A percentile compares a stretch with the other conserved stretches of the same genome.
These are phyloP conservation scores for Cepaea hortensis DNA, from an alignment of 2,888 invertebrate species.

Conservation along the genomic window DNA sequence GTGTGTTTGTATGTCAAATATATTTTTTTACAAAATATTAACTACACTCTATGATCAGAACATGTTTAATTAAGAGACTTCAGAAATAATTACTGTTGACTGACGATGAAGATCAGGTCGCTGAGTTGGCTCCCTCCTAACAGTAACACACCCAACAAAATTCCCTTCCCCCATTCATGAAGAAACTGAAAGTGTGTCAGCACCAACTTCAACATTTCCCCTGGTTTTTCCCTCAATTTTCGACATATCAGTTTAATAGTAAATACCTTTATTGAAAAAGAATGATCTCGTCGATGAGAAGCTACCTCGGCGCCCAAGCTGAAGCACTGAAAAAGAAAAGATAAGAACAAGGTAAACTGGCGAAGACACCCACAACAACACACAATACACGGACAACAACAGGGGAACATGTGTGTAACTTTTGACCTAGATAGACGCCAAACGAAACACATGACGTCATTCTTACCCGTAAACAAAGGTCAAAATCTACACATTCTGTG, in stretches of 20 bases:
- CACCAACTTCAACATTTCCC: not conserved
- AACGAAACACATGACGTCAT: conserved; percentile 64
- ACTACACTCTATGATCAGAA: no score
- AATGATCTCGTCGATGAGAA: conserved; percentile 90
- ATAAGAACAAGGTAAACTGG: not conserved
- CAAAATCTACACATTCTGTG: conserved; percentile 92
- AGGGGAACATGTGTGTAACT: conserved; percentile 4
- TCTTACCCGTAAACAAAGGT: conserved; percentile 95
- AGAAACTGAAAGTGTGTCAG: not conserved
- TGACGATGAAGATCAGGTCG: no score
- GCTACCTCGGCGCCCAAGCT: conserved; percentile 95
- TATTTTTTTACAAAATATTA: no score
- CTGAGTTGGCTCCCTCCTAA: no score
- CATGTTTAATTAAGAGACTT: no score
- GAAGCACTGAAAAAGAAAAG: conserved; percentile 87
- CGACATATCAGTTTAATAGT: not conserved
- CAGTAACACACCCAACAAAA: no score
- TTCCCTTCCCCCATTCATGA: no score
- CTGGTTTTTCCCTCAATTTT: not conserved
- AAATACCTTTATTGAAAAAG: conserved; percentile 84
- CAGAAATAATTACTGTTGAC: no score
- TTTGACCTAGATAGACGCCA: conserved; percentile 26
- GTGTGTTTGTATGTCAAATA: no score
- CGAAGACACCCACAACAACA: not conserved
- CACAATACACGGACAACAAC: not conserved